Conservation (phyloP, 1,140 invertebrate species). For the Holotrichia oblita region DNA sequence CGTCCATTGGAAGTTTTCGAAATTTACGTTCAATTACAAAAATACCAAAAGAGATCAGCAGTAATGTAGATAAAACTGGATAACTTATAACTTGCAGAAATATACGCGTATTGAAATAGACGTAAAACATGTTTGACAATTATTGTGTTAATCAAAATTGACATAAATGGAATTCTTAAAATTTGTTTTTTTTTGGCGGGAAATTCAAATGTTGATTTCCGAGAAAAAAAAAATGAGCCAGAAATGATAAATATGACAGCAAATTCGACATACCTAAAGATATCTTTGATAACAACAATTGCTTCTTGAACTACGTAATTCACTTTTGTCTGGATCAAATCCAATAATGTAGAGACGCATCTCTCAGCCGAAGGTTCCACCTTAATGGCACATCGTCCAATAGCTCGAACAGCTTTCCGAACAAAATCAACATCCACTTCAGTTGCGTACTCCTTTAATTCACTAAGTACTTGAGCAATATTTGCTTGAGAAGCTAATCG, state of each 20-base stretch:
- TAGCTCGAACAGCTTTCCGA: conserved; percentile 96
- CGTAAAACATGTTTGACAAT: neutral
- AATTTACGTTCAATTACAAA: neutral
- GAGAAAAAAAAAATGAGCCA: too few species aligned
- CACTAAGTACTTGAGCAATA: conserved; percentile 98
- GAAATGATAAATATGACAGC: too few species aligned
- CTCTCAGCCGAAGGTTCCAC: conserved; percentile 98
- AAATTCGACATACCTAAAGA: conserved; percentile 72
- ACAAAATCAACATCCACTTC: conserved; percentile 99
- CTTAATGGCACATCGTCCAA: conserved; percentile 99
- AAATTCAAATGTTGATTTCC: too few species aligned
- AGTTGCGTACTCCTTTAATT: conserved; percentile 99
- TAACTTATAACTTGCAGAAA: neutral
- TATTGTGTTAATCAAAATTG: neutral
- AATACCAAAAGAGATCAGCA: neutral
- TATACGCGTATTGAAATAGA: neutral
- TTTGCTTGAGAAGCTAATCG: conserved; percentile 97
- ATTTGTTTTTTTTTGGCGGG: conserved; percentile 19
- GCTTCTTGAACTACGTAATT: conserved; percentile 99
- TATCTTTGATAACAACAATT: conserved; percentile 99
- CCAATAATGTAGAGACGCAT: conserved; percentile 98
- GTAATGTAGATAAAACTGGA: conserved; percentile 1
- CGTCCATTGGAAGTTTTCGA: neutral
- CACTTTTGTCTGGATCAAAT: conserved; percentile 99
- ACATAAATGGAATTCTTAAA: neutral